These are phyloP conservation scores for Siphlonurus alternatus DNA, from an alignment of 2,888 invertebrate species.

Conservation along the genomic window DNA sequence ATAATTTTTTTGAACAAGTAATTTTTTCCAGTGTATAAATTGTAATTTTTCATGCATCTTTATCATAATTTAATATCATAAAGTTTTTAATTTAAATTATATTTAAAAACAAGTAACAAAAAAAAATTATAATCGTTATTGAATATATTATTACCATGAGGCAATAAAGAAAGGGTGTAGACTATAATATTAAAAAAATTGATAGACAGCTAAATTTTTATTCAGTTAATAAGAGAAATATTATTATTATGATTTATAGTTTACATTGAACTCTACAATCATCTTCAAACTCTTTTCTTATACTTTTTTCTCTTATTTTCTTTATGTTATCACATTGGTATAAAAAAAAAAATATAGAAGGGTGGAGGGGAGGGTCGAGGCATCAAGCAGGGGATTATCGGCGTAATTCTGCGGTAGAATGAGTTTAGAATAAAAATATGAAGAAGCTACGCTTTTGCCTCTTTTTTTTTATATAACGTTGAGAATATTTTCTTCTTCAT, in stretches of 20 bases:
- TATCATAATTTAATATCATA: too few species aligned
- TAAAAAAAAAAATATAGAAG: background rate
- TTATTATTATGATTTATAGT: background rate
- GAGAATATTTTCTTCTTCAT: background rate
- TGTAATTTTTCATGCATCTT: too few species aligned
- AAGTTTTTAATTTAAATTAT: too few species aligned
- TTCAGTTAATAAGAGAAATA: background rate
- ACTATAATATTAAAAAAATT: too few species aligned
- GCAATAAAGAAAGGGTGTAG: too few species aligned
- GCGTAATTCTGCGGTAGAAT: background rate
- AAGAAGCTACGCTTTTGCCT: background rate
- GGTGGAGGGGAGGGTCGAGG: background rate
- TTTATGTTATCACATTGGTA: background rate
- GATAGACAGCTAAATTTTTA: background rate
- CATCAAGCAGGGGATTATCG: background rate
- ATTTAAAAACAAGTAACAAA: too few species aligned
- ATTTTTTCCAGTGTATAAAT: too few species aligned
- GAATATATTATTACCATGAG: too few species aligned
- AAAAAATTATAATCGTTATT: too few species aligned
- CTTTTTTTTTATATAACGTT: background rate
- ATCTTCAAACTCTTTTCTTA: background rate
- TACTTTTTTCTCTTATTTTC: background rate
- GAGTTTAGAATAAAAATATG: background rate
- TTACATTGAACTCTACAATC: background rate
- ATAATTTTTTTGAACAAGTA: too few species aligned